These are phyloP conservation scores for Lanius collurio DNA, from an alignment of 2,113 vertebrate species.

Conservation along the genomic window DNA sequence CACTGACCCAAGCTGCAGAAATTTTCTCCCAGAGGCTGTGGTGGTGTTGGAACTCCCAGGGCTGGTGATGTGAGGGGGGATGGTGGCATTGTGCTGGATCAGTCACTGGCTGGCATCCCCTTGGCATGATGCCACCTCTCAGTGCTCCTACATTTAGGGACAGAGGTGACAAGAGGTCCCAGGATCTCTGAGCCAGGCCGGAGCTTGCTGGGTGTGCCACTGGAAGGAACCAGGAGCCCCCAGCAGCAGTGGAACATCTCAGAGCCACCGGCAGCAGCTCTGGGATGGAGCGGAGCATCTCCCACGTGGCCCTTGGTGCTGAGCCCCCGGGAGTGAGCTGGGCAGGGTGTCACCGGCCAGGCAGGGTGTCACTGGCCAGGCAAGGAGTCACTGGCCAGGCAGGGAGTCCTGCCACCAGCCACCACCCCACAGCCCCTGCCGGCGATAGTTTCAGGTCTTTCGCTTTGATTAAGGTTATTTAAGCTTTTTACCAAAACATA, in stretches of 20 bases:
- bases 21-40: background rate
- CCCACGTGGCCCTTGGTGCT: background rate
- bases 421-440: background rate
- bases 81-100: background rate
- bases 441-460: background rate
- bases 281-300: background rate
- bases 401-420: background rate
- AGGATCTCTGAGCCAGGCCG: rapidly evolving
- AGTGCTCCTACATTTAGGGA: background rate
- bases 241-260: background rate
- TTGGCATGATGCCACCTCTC: background rate
- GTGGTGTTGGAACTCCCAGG: background rate
- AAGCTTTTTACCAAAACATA: conserved; percentile 63
- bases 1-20: background rate
- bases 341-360: background rate
- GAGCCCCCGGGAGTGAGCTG: background rate
- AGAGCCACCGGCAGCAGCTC: background rate
- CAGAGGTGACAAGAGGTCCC: background rate
- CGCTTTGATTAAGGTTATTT: conserved; percentile 43
- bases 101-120: background rate
- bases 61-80: background rate
- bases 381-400: background rate
- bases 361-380: background rate
- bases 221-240: background rate
- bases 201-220: background rate